Base-by-base conservation (phyloP, 2,113 vertebrate genomes). In the Misgurnus mizolepis region DNA sequence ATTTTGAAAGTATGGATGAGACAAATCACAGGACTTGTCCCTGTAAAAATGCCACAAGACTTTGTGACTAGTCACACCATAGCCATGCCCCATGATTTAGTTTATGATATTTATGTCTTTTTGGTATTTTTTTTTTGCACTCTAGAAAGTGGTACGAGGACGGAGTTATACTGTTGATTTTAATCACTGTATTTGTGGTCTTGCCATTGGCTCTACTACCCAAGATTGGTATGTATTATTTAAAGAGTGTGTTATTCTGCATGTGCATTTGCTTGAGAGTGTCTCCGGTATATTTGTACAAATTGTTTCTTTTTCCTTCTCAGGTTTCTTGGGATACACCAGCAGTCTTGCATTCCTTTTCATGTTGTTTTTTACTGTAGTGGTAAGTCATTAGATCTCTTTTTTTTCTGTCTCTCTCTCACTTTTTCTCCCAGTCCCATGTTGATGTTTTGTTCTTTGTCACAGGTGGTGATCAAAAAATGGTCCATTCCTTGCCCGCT, bases 301-400 rank as follows among this genome's bases (percentile, higher is more conserved):
- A 1, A 22, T 22, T 22, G 22, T 22, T 22, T 89, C 90, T 88
- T 76, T 61, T 91, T 88, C 91, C 89, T 93, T 92, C 90, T 88
- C 91, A 98, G 98, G 96, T 86, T 98, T 98, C 92, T 95, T 99
- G 89, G 95, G 96, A 88, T 99, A 96, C 92, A 97, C 95, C 89
- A 99, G 97, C 90, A 95, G 96, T 92, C 87, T 98, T 75, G 95
- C 96, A 88, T 97, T 97, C 92, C 87, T 97, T 90, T 96, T 97
- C 90, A 97, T 95, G 94, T 87, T 95, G 84, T 97, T 96, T 88
- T 98, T 99, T 91, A 86, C 93, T 85, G 83, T 95, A 86, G 96
- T 97, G 95, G 97, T 98, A 91, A 97, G 96, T 82, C 39, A 39
- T 39, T 49, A 4, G n/a, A 1, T 69, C 5, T 40, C 17, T 64